Percentiles rank a stretch among this genome's conserved stretches.
phyloP scores from a whole-genome alignment of 1,140 invertebrate genomes.

The Pogonomyrmex barbatus region DNA sequence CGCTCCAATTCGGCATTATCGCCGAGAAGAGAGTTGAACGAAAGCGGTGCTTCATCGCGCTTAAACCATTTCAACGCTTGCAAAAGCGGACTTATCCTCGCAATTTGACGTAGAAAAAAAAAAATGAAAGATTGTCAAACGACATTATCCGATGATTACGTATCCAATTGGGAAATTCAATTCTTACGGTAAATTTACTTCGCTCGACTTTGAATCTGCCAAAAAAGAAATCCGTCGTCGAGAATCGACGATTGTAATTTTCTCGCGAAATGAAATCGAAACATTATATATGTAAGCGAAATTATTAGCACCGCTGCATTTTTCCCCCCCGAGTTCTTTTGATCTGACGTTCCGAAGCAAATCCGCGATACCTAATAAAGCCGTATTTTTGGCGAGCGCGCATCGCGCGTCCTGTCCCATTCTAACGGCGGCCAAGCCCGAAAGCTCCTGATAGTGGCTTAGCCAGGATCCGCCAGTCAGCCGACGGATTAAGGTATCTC shows the following conservation, averaged over 20 bases:
- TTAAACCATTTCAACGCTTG: not conserved
- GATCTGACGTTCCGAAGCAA: slow-evolving; percentile 23
- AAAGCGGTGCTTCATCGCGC: not conserved
- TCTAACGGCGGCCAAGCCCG: slow-evolving; percentile 50
- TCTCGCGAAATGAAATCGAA: not conserved
- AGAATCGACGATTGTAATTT: not conserved
- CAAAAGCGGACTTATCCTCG: slow-evolving; percentile 10
- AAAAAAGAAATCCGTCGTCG: not conserved
- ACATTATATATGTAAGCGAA: not conserved
- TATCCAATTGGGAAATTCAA: slow-evolving; percentile 11
- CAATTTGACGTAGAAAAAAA: not conserved
- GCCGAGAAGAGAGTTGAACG: slow-evolving; percentile 18
- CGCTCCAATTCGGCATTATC: slow-evolving; percentile 59
- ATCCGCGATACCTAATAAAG: slow-evolving; percentile 64
- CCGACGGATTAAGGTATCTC: slow-evolving; percentile 75
- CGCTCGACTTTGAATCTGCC: not conserved
- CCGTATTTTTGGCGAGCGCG: slow-evolving; percentile 36
- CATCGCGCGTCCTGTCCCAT: slow-evolving; percentile 23
- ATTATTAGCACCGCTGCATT: not conserved
- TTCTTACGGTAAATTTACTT: slow-evolving; percentile 6
- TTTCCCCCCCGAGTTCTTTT: not conserved
- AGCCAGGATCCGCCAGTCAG: slow-evolving; percentile 74
- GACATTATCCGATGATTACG: slow-evolving; percentile 4
- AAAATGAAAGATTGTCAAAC: not conserved
- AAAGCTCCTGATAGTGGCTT: slow-evolving; percentile 75